Percentiles rank a stretch among this genome's conserved stretches.
Evolutionary conservation across 2,888 invertebrate genomes (phyloP).

Genomic region (Pristionchus japonicus): DNA sequence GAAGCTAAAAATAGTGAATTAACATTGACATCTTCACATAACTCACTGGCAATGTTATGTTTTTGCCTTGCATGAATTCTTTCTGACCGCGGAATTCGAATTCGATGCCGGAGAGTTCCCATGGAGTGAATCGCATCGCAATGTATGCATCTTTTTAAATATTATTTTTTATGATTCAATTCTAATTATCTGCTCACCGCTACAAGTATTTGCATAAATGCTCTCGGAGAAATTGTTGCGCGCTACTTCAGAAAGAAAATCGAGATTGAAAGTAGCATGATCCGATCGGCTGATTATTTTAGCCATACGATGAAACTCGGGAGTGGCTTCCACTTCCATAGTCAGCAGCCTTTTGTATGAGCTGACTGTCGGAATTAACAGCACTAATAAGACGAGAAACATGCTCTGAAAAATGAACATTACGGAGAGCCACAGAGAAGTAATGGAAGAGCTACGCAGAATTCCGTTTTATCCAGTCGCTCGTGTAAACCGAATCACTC

Average conservation of each 20-base stretch:
- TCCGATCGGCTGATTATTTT: no score
- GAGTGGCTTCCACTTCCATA: no score
- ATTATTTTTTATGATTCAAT: not conserved
- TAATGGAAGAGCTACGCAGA: no score
- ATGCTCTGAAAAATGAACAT: not conserved
- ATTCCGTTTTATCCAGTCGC: no score
- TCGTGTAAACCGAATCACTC: no score
- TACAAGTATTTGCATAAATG: not conserved
- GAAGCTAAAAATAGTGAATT: no score
- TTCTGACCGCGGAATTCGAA: not conserved
- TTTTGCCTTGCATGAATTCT: not conserved
- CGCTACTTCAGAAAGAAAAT: not conserved
- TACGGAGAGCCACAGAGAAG: no score
- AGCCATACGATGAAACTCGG: no score
- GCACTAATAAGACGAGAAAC: not conserved
- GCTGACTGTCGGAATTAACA: no score
- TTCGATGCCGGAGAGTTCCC: not conserved
- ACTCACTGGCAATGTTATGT: not conserved
- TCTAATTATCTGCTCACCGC: not conserved
- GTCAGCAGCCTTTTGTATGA: no score
- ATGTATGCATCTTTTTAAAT: not conserved
- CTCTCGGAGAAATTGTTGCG: not conserved
- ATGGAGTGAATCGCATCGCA: not conserved
- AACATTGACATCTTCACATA: no score
- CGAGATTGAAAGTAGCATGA: not conserved